Percentiles rank a stretch among this genome's conserved stretches.
phyloP scores from a whole-genome alignment of 2,113 vertebrate species.

The Muntiacus muntjak region DNA sequence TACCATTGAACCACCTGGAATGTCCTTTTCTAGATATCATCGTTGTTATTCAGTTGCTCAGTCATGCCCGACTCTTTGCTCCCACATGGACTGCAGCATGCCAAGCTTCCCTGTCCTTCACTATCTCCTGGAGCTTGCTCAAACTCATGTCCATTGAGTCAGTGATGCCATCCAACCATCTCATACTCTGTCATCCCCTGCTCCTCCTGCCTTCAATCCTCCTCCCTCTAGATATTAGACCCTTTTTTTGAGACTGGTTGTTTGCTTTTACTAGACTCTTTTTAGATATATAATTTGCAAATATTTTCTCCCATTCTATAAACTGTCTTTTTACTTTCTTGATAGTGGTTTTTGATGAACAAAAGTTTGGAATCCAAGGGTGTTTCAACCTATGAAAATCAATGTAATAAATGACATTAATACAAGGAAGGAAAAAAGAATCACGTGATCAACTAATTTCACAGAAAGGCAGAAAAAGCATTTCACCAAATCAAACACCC shows the following conservation, averaged over 20 bases:
- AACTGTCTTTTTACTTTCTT: background rate
- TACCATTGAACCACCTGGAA: background rate
- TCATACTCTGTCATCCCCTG: background rate
- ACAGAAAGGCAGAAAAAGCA: background rate
- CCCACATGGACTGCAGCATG: background rate
- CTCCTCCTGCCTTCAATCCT: background rate
- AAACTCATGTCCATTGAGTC: background rate
- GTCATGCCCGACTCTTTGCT: background rate
- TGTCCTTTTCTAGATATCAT: background rate
- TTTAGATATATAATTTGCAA: background rate
- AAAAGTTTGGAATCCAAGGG: background rate
- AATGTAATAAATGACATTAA: background rate
- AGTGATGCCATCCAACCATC: background rate
- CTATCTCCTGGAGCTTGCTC: background rate
- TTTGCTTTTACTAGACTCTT: background rate
- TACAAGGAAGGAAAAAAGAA: background rate
- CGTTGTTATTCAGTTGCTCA: background rate
- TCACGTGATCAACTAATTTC: background rate
- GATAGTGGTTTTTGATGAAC: background rate
- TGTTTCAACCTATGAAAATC: background rate
- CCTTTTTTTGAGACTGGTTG: background rate
- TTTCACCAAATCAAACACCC: background rate
- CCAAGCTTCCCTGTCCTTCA: background rate
- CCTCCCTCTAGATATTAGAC: background rate
- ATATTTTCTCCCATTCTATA: background rate